These are phyloP conservation scores for Marasmarcha lunaedactyla DNA, from an alignment of 2,888 invertebrate genomes.

Conservation along the genomic window DNA sequence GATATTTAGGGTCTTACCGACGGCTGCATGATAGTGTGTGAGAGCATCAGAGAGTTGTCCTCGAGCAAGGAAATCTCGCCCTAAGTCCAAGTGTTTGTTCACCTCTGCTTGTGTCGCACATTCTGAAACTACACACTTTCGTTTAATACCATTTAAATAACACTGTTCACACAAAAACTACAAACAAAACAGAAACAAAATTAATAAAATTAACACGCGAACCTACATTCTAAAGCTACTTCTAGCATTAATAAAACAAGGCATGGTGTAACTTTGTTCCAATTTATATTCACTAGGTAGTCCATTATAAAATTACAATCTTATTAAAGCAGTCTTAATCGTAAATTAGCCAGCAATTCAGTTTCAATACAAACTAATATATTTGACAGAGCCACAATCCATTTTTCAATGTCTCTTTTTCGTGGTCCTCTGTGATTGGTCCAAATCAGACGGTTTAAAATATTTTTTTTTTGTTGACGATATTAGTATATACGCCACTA, in stretches of 20 bases:
- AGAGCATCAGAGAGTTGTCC: slow-evolving; percentile 97
- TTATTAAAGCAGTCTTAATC: slow-evolving; percentile 33
- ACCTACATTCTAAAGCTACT: slow-evolving; percentile 76
- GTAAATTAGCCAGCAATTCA: slow-evolving; percentile 33
- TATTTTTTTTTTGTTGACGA: neutral
- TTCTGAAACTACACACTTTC: slow-evolving; percentile 72
- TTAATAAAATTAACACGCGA: slow-evolving; percentile 18
- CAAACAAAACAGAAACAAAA: slow-evolving; percentile 21
- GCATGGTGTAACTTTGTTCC: slow-evolving; percentile 76
- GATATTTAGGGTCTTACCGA: slow-evolving; percentile 75
- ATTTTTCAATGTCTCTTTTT: slow-evolving; percentile 61
- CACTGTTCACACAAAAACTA: slow-evolving; percentile 21
- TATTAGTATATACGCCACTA: neutral
- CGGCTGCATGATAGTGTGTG: slow-evolving; percentile 97
- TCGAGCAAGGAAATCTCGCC: slow-evolving; percentile 89
- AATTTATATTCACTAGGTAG: slow-evolving; percentile 64
- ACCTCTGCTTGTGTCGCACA: slow-evolving; percentile 82
- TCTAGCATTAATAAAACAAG: slow-evolving; percentile 76
- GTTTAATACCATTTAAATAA: slow-evolving; percentile 19
- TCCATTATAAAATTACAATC: slow-evolving; percentile 55
- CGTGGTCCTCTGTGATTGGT: slow-evolving; percentile 69
- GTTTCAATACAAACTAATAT: slow-evolving; percentile 39
- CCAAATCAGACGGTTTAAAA: slow-evolving; percentile 51
- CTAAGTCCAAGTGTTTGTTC: slow-evolving; percentile 93
- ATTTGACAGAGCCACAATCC: slow-evolving; percentile 57